A percentile compares a stretch with the other conserved stretches of the same genome.
These are phyloP conservation scores for Drosophila bunnanda DNA, from an alignment of 2,888 invertebrate species.

Conservation along the genomic window DNA sequence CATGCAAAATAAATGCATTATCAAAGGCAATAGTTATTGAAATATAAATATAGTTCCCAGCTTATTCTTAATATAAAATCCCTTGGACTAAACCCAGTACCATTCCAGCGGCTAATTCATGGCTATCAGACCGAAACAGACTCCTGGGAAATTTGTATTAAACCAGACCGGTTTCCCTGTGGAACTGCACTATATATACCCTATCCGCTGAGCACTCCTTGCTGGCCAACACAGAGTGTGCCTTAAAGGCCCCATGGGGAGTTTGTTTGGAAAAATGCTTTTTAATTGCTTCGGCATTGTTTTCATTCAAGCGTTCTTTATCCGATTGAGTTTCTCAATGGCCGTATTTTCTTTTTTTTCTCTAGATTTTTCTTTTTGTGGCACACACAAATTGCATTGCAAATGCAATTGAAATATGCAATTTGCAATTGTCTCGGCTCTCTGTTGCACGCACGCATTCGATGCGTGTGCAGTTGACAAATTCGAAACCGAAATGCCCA, in stretches of 20 bases:
- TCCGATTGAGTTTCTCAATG: constrained; percentile 17
- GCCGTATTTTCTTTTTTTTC: not conserved
- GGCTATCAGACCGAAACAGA: constrained; percentile 8
- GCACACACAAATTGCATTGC: constrained; percentile 38
- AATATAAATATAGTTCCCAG: not conserved
- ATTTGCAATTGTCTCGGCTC: constrained; percentile 42
- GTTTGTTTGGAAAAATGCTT: constrained; percentile 29
- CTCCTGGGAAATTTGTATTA: not conserved
- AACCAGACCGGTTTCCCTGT: constrained; percentile 3
- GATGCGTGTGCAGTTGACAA: constrained; percentile 50
- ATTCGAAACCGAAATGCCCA: constrained; percentile 41
- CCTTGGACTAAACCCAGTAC: too few species aligned
- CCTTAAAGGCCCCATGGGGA: constrained; percentile 24
- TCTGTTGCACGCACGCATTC: constrained; percentile 50
- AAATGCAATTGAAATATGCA: constrained; percentile 53
- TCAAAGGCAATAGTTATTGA: too few species aligned
- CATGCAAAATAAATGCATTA: not conserved
- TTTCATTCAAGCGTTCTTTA: constrained; percentile 31
- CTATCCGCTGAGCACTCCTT: not conserved
- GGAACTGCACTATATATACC: constrained; percentile 10
- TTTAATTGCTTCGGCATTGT: constrained; percentile 54
- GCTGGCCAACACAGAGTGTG: not conserved
- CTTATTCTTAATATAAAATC: not conserved
- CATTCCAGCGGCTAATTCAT: not conserved
- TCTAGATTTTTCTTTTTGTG: not conserved